Evolutionary conservation across 1,140 invertebrate genomes (phyloP), one percentile per base, ranked within the genome.

Genomic region (Lysiphlebus fabarum): DNA sequence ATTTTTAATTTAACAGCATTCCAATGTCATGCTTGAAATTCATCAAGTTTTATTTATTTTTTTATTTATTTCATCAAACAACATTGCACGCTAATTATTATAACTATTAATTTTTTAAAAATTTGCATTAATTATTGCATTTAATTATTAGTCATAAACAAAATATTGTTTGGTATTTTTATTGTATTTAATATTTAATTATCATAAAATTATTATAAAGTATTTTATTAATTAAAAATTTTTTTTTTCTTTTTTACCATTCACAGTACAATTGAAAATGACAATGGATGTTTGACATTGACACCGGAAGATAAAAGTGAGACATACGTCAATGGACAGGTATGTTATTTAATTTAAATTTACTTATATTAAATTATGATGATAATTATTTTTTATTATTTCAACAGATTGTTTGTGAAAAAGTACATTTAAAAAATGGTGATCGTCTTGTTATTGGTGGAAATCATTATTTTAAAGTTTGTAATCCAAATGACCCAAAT

Each of bases 381-480:
- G 48, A 50, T 26, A 4, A 47, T 12, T 50, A 53, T 56, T 53
- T 57, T 40, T 59, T 34, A 49, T 62, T 45, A 12, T 63, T 11
- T 58, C 60, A 65, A 36, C 49, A 75, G 71, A 62, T 77, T 63
- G 55, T 76, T 65, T 56, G 64, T 53, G 50, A 77, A 61, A 72
- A 69, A 76, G 57, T 82, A 53, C 63, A 66, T 26, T 71, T 86
- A 1, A 79, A 81, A 56, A 84, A 88, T 65, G 86, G 84, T 3
- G 87, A 88, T 70, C 79, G 87, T 41, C 71, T 89, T 26, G 83
- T 87, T 4, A 81, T 89, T 26, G 87, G 86, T 14, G 86, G 86
- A 7, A 84, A 85, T 66, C 86, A 88, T 69, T 88, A 85, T 64
- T 88, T 88, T 65, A 81, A 82, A 63, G 77, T 85, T 7, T 78